These are phyloP conservation scores for Uloborus plumipes DNA, from an alignment of 2,888 invertebrate genomes.

Conservation along the genomic window DNA sequence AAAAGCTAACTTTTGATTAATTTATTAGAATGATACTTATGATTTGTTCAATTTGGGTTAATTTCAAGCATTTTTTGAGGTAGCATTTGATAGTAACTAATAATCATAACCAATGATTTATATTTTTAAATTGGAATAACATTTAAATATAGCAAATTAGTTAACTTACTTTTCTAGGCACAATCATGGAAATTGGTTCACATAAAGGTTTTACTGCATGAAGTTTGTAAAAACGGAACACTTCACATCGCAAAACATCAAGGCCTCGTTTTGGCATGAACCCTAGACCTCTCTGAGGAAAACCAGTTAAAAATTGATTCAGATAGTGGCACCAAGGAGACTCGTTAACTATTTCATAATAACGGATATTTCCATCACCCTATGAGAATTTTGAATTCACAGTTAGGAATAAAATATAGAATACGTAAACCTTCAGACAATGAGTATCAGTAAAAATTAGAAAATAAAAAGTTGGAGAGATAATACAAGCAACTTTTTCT, in stretches of 20 bases:
- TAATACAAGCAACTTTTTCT: no score
- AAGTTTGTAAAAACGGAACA: conserved; percentile 93
- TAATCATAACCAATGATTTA: no score
- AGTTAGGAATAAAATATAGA: neutral
- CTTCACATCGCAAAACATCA: conserved; percentile 94
- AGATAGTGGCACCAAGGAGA: conserved; percentile 96
- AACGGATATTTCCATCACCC: conserved; percentile 97
- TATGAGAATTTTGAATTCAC: conserved; percentile 68
- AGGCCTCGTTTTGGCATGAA: conserved; percentile 98
- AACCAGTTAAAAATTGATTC: conserved; percentile 97
- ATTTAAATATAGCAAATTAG: neutral
- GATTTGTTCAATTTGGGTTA: no score
- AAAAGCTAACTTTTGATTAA: no score
- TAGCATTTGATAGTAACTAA: no score
- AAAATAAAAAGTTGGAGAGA: neutral
- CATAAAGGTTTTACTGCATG: conserved; percentile 80
- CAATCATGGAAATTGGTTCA: conserved; percentile 97
- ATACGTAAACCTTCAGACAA: neutral
- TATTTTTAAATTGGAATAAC: no score
- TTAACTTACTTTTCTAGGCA: conserved; percentile 84
- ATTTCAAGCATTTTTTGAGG: no score
- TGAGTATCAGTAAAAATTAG: neutral
- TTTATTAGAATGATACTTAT: no score
- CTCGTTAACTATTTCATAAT: conserved; percentile 92
- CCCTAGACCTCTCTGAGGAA: conserved; percentile 89